Percentiles rank a stretch among this genome's conserved stretches.
Conservation (phyloP, 1,140 invertebrate genomes). For the Atta texana region DNA sequence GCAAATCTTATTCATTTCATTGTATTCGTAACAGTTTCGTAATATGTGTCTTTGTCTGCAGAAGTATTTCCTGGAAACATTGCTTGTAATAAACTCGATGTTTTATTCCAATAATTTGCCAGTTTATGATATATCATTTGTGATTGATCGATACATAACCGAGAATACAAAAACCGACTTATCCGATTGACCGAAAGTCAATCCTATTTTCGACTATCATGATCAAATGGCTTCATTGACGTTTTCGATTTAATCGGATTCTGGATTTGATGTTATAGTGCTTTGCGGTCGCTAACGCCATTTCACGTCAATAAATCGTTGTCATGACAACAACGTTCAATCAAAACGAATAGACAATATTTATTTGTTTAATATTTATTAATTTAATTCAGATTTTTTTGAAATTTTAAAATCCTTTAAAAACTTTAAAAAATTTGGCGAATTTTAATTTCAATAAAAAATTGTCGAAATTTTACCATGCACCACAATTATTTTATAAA, state of each 20-base stretch:
- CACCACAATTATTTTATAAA: no score
- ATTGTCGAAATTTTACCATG: no score
- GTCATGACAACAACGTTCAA: slow-evolving; percentile 25
- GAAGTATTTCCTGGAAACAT: not conserved
- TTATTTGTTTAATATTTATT: not conserved
- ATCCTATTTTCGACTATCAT: slow-evolving; percentile 37
- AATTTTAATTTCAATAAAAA: not conserved
- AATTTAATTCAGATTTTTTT: not conserved
- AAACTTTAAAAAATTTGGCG: not conserved
- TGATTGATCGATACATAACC: slow-evolving; percentile 6
- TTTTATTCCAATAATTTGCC: not conserved
- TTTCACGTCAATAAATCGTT: slow-evolving; percentile 42
- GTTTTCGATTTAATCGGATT: slow-evolving; percentile 50
- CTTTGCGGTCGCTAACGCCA: slow-evolving; percentile 8
- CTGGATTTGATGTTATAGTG: slow-evolving; percentile 30
- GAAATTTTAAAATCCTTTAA: not conserved
- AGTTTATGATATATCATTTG: not conserved
- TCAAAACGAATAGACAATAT: not conserved
- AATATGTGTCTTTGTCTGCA: not conserved
- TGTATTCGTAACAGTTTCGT: slow-evolving; percentile 18
- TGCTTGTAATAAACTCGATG: not conserved
- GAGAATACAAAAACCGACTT: slow-evolving; percentile 33
- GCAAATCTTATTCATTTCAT: slow-evolving; percentile 26
- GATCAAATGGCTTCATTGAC: slow-evolving; percentile 42
- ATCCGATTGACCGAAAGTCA: slow-evolving; percentile 47